Evolutionary conservation across 1,140 invertebrate genomes (phyloP), one percentile per base, ranked within the genome.

Genomic region (Tetraneura akinire): DNA sequence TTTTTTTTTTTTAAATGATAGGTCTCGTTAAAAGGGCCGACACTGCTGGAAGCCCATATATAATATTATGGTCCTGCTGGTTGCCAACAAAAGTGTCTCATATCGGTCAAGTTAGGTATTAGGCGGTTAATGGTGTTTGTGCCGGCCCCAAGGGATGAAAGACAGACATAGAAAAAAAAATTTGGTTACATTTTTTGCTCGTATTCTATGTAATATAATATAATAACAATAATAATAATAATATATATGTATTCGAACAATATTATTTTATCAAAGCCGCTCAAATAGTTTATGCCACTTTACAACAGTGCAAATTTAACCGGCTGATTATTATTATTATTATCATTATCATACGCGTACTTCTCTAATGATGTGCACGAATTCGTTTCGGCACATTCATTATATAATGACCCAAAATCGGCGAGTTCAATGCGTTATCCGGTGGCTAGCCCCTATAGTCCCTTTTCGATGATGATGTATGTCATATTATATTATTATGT

Each of bases 321-420:
- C 45, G 45, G 45, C 45, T 1, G 45, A 37, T 8, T 3, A 4
- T 37, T 37, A 37, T 37, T 37, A 37, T 37, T 37, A 37, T 37
- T 37, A 37, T 18, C 16, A 14, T 53, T 55, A 9, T 23, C 9
- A 23, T 53, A 18, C 51, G 16, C 16, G 16, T 53, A 45, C 11
- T 47, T 47, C 45, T 68, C n/a, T 68, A 68, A 68, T 45, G 64
- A 68, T 32, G 64, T 45, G 5, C 1, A 37, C 13, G n/a, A 68
- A 68, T 68, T 68, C 64, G 64, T 68, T 68, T 68, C 37, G 64
- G 18, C 32, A 21, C 37, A 23, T 37, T 37, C 32, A 8, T 37
- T 45, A 23, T 1, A 45, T 32, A 68, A 68, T 68, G 37, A 68
- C 37, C 64, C 2, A 18, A 55, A 55, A 55, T 55, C 8, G 37